phyloP scores from a whole-genome alignment of 1,140 invertebrate genomes.

The Brachionus paranguensis region DNA sequence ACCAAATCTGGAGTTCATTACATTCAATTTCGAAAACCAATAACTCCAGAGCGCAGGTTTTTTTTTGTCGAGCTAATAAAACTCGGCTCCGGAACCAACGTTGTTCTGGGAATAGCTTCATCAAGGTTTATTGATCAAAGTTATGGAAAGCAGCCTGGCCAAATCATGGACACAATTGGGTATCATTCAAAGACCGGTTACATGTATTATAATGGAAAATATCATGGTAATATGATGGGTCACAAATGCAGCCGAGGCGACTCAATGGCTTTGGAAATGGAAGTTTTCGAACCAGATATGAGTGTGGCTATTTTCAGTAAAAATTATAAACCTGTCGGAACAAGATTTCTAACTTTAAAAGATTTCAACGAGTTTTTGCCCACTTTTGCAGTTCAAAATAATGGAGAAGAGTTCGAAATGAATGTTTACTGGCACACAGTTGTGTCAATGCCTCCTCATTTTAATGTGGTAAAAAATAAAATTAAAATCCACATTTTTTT shows the following conservation, averaged over 20 bases:
- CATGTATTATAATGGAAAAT: constrained; percentile 46
- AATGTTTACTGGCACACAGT: constrained; percentile 49
- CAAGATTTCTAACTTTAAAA: constrained; percentile 44
- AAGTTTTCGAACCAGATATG: constrained; percentile 45
- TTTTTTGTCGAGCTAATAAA: constrained; percentile 47
- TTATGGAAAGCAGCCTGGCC: constrained; percentile 48
- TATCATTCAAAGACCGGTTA: constrained; percentile 49
- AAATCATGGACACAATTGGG: constrained; percentile 46
- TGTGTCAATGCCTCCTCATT: constrained; percentile 44
- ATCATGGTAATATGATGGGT: constrained; percentile 46
- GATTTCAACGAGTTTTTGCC: constrained; percentile 46
- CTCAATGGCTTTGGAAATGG: constrained; percentile 47
- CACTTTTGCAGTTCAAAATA: constrained; percentile 48
- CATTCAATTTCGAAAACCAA: constrained; percentile 47
- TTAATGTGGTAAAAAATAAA: constrained; percentile 44
- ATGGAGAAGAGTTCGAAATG: constrained; percentile 47
- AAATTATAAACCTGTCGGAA: constrained; percentile 45
- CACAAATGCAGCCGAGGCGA: constrained; percentile 50
- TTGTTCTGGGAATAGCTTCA: constrained; percentile 48
- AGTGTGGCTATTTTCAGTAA: constrained; percentile 45
- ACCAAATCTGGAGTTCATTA: constrained; percentile 47
- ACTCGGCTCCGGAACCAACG: constrained; percentile 49
- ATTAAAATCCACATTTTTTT: not conserved
- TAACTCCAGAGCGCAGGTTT: constrained; percentile 45
- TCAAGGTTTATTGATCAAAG: constrained; percentile 42